Percentiles rank a stretch among this genome's conserved stretches.
Evolutionary conservation across 2,113 vertebrate genomes (phyloP).

Genomic region (Chamaetylas fuelleborni): DNA sequence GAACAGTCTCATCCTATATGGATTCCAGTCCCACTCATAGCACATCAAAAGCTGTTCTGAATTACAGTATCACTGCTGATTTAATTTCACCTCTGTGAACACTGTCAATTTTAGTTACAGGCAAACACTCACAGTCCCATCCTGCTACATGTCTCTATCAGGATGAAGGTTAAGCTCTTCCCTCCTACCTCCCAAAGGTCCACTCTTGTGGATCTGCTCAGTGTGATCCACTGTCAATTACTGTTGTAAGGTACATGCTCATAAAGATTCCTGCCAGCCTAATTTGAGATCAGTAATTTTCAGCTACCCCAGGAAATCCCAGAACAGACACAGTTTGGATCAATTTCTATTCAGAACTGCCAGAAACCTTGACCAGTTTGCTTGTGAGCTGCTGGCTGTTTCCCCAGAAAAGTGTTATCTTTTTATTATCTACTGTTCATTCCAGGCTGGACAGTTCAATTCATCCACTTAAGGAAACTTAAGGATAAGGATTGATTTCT

Average conservation of each 20-base stretch:
- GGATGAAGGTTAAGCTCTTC: background rate
- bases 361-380: background rate
- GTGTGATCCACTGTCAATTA: rapidly evolving
- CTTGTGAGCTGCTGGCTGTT: background rate
- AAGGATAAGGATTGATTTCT: background rate
- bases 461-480: background rate
- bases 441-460: background rate
- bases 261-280: background rate
- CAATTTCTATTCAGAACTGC: background rate
- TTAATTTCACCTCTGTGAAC: background rate
- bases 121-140: background rate
- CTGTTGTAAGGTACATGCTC: background rate
- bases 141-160: background rate
- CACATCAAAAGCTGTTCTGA: background rate
- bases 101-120: background rate
- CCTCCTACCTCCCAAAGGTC: background rate
- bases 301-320: background rate
- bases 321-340: background rate
- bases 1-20: background rate
- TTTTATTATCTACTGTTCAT: background rate
- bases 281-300: background rate
- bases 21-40: background rate
- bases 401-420: background rate
- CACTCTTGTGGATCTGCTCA: background rate
- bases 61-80: background rate